Evolutionary conservation across 2,797 vertebrate genomes (phyloP), one percentile per base, ranked within the genome.

Genomic region (Sebastes oblongus): DNA sequence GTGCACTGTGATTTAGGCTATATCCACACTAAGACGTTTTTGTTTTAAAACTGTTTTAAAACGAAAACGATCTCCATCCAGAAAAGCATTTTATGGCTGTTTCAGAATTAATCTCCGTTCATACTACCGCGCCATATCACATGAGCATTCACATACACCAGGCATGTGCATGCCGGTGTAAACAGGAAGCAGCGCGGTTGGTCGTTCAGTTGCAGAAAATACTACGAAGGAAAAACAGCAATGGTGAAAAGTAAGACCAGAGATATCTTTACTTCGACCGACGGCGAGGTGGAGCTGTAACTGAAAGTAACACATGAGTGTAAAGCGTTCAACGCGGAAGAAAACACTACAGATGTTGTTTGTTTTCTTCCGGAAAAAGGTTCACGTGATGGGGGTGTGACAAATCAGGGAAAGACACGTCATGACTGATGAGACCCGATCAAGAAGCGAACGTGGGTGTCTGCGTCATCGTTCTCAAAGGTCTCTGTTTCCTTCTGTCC

Each of bases 1-100:
- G 50, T 66, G 66, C 65, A 73, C 72, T 83, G 34, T 77, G 77
- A 82, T 81, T 56, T n/a, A 54, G n/a, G n/a, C 46, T 52, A n/a
- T 9, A 52, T n/a, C 46, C 46, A 52, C 46, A 52, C 46, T 52
- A 52, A 52, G 18, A 50, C 18, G 1, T 50, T 20, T 50, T 50
- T 8, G 16, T 50, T 50, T 50, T 50, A 50, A 50, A 50, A 50
- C 42, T 46, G 42, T 46, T 46, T 46, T 46, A 46, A 46, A 46
- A 46, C 42, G 3, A 50, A 50, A 50, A 52, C 46, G 8, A n/a
- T 52, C 46, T 52, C 46, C 8, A 20, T 52, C 46, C 46, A 52
- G 46, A 52, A 4, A 20, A 52, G 46, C 46, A 20, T 52, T 52
- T 52, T n/a, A 52, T 52, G 46, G 18, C 46, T 20, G 46, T 52